These are phyloP conservation scores for Scrobipalpa costella DNA, from an alignment of 2,888 invertebrate genomes.

Conservation along the genomic window DNA sequence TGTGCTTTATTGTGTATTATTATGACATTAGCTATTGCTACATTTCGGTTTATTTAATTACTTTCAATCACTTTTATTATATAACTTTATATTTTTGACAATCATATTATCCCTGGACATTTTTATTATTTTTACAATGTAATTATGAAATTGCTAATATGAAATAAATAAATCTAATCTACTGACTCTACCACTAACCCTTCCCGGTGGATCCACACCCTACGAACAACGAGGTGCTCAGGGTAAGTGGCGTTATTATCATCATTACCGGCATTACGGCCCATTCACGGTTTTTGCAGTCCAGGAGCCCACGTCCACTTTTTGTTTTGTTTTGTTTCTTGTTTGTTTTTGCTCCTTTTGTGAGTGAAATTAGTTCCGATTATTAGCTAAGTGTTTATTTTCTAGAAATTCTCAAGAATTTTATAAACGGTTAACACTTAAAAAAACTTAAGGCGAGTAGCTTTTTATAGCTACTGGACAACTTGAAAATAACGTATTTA, in stretches of 20 bases:
- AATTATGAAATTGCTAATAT: too few species aligned
- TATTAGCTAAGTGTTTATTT: conserved; percentile 1
- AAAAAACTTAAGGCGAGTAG: neutral
- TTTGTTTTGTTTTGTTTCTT: neutral
- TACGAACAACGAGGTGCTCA: conserved; percentile 7
- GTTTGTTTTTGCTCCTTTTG: conserved; percentile 16
- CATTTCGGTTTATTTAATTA: too few species aligned
- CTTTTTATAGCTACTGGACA: too few species aligned
- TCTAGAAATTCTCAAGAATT: neutral
- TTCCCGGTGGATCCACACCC: neutral
- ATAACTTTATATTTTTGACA: too few species aligned
- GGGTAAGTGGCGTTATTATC: conserved; percentile 18
- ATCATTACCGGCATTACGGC: conserved; percentile 19
- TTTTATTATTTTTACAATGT: too few species aligned
- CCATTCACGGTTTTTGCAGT: conserved; percentile 21
- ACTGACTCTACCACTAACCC: neutral
- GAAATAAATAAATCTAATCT: too few species aligned
- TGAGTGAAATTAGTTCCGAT: conserved; percentile 8
- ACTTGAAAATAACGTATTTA: too few species aligned
- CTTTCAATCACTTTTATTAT: too few species aligned
- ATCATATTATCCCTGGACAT: too few species aligned
- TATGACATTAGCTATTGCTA: too few species aligned
- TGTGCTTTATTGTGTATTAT: too few species aligned
- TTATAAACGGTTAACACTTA: neutral
- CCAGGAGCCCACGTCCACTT: conserved; percentile 8